phyloP scores from a whole-genome alignment of 2,888 invertebrate genomes.

The Lithodes maja region DNA sequence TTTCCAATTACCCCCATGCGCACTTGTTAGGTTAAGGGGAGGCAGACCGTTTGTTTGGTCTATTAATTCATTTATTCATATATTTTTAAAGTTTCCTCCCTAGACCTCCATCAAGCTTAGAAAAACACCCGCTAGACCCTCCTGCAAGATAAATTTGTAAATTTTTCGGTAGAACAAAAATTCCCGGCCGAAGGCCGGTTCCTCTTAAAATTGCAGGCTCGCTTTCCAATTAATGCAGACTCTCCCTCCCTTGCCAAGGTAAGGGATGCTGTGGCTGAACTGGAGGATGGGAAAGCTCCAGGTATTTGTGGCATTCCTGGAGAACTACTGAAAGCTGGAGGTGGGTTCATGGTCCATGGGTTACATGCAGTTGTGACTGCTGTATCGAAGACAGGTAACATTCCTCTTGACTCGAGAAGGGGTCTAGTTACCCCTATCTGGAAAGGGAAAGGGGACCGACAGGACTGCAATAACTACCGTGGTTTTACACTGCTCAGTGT shows the following conservation, averaged over 20 bases:
- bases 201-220: too few relatives aligned
- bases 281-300: neutral
- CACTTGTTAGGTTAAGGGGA: too few relatives aligned
- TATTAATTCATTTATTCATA: too few relatives aligned
- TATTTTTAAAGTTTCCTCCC: too few relatives aligned
- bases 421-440: neutral
- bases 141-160: too few relatives aligned
- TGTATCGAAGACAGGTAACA: neutral
- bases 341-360: neutral
- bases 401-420: neutral
- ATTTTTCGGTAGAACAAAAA: too few relatives aligned
- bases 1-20: too few relatives aligned
- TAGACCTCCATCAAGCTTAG: too few relatives aligned
- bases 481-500: neutral
- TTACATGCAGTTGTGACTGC: neutral
- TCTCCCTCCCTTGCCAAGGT: neutral
- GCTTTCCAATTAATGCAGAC: neutral
- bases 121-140: too few relatives aligned
- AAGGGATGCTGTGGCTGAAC: neutral
- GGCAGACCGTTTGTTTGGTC: too few relatives aligned
- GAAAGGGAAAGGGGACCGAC: neutral
- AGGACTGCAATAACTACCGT: neutral
- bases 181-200: too few relatives aligned
- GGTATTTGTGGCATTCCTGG: neutral
- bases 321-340: neutral